Base-by-base conservation (phyloP, 2,797 vertebrate genomes). In the Cebuella pygmaea region DNA sequence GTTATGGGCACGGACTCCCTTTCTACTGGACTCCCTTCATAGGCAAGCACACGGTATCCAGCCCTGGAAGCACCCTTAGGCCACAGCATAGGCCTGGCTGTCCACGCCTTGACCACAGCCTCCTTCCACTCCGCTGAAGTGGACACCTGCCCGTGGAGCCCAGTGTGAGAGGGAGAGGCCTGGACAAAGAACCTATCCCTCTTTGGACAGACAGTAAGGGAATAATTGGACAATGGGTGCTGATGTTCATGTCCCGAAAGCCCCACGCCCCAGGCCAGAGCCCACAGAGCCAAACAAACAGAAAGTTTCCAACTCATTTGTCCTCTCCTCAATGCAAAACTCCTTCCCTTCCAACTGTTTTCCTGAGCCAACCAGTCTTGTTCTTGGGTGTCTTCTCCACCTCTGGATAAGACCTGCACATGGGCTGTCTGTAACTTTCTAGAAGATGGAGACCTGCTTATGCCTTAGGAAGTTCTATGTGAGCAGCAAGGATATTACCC, bases 161-260 rank as follows among this genome's bases (percentile, higher is more conserved):
- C 13, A 0, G 26, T 11, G 80, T 19, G 30, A 33, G 48, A 57
- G 13, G 41, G 30, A 84, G 20, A 7, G n/a, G n/a, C 2, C n/a
- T 19, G 39, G 46, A 3, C 9, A 0, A 52, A 50, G 61, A 59
- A 12, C 7, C 26, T 13, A 0, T 8, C 30, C 33, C 26, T 67
- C 64, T 24, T 36, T 48, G 33, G 33, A 52, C 2, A 10, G 50
- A 12, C 20, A 27, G n/a, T 61, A 5, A 22, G 41, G 15, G 26
- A 19, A 8, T 5, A 1, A 14, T 1, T 17, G 14, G 11, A 20
- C 1, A 0, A 22, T 5, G 17, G 1, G 17, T 11, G 1, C 17
- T n/a, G 4, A 26, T 1, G 2, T 3, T 12, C 41, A 1, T 2
- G 0, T 7, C 39, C 72, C 10, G 0, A 39, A 48, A 3, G 27